Conservation (phyloP, 2,113 vertebrate genomes). For the Mormyrus lacerda region DNA sequence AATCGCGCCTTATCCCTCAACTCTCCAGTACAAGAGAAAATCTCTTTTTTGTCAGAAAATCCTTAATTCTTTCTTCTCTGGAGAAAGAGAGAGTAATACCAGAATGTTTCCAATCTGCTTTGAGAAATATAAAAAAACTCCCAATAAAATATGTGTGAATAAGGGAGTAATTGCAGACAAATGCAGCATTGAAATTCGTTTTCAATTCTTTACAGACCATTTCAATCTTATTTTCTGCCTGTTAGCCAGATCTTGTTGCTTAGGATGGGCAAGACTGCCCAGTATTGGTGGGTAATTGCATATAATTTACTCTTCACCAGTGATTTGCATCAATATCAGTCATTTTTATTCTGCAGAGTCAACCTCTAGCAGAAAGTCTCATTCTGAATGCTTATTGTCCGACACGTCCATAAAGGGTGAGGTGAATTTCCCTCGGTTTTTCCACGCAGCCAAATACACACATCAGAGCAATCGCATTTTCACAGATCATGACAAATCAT, state of each 20-base stretch:
- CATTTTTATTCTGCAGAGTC: constrained; percentile 64
- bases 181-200: constrained; percentile 89
- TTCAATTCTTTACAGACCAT: constrained; percentile 86
- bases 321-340: constrained; percentile 72
- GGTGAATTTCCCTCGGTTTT: constrained; percentile 10
- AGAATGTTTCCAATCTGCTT: constrained; percentile 84
- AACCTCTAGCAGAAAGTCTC: constrained; percentile 53
- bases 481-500: not conserved
- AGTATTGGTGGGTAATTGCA: constrained; percentile 80
- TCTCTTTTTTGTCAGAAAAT: constrained; percentile 61
- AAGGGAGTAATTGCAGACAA: constrained; percentile 88
- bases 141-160: constrained; percentile 85
- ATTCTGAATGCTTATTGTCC: constrained; percentile 69
- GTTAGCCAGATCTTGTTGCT: constrained; percentile 89
- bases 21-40: constrained; percentile 48
- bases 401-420: constrained; percentile 23
- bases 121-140: constrained; percentile 76
- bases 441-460: not conserved
- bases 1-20: constrained; percentile 45
- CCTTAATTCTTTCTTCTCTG: constrained; percentile 70
- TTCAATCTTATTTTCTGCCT: constrained; percentile 95
- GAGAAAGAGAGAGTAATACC: constrained; percentile 61
- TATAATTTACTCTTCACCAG: constrained; percentile 79
- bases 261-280: constrained; percentile 78
- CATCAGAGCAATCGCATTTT: not conserved